Conservation (phyloP, 1,140 invertebrate genomes). For the Lutraria rhynchaena region DNA sequence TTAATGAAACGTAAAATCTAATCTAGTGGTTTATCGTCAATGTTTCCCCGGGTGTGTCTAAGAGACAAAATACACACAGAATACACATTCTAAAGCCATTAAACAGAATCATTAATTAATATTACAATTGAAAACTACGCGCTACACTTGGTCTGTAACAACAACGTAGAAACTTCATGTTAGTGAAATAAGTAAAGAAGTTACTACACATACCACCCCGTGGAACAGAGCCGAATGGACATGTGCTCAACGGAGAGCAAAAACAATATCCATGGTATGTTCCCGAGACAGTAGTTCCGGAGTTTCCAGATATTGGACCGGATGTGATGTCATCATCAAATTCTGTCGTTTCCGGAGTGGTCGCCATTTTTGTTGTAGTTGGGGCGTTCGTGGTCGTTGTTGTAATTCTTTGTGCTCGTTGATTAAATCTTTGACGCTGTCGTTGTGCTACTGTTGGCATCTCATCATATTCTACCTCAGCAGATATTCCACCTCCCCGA, state of each 20-base stretch:
- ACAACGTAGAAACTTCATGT: constrained; percentile 20
- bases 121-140: constrained; percentile 7
- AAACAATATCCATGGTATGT: constrained; percentile 20
- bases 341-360: constrained; percentile 11
- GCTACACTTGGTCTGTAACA: constrained; percentile 30
- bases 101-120: too few species aligned
- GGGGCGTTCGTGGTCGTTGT: neutral
- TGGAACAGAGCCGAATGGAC: neutral
- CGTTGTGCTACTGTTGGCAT: neutral
- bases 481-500: neutral
- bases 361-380: neutral
- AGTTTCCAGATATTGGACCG: neutral
- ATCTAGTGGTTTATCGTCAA: too few species aligned
- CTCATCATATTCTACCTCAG: constrained; percentile 12
- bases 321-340: constrained; percentile 11
- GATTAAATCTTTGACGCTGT: neutral
- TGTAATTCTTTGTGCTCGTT: neutral
- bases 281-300: neutral
- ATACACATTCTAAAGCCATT: too few species aligned
- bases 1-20: too few species aligned
- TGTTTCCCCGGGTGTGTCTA: too few species aligned
- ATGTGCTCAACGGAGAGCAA: constrained; percentile 15
- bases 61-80: too few species aligned
- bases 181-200: constrained; percentile 21
- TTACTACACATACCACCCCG: constrained; percentile 8